phyloP scores from a whole-genome alignment of 2,888 invertebrate species.

The Cabera pusaria region DNA sequence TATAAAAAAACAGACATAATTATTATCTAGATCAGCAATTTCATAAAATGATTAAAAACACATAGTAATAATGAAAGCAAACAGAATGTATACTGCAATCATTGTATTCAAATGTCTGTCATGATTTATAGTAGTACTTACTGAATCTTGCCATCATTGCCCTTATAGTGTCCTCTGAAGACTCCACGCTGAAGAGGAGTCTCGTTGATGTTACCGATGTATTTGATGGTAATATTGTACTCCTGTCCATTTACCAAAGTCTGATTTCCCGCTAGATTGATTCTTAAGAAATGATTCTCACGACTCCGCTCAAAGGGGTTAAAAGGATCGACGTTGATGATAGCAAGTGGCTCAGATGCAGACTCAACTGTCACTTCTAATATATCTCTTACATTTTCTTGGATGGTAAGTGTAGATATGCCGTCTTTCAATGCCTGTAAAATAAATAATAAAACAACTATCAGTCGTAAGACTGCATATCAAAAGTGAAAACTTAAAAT shows the following conservation, averaged over 20 bases:
- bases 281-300: slow-evolving; percentile 57
- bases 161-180: slow-evolving; percentile 67
- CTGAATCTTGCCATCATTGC: slow-evolving; percentile 50
- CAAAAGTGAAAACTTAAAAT: too few relatives aligned
- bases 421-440: slow-evolving; percentile 48
- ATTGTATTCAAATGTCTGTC: too few relatives aligned
- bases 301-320: slow-evolving; percentile 50
- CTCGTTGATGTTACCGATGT: slow-evolving; percentile 72
- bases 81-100: too few relatives aligned
- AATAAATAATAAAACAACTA: too few relatives aligned
- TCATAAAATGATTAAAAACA: not conserved
- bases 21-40: too few relatives aligned
- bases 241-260: slow-evolving; percentile 43
- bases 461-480: too few relatives aligned
- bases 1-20: too few relatives aligned
- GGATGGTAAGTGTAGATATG: slow-evolving; percentile 51
- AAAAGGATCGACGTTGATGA: slow-evolving; percentile 36
- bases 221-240: slow-evolving; percentile 52
- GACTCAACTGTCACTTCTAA: slow-evolving; percentile 39
- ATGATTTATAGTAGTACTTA: slow-evolving; percentile 46
- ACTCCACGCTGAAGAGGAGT: slow-evolving; percentile 71
- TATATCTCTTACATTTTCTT: slow-evolving; percentile 66
- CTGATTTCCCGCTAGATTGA: slow-evolving; percentile 53
- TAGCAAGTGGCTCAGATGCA: slow-evolving; percentile 19
- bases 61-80: too few relatives aligned